Base-by-base conservation (phyloP, 2,888 invertebrate genomes). In the Drosophila emarginata region DNA sequence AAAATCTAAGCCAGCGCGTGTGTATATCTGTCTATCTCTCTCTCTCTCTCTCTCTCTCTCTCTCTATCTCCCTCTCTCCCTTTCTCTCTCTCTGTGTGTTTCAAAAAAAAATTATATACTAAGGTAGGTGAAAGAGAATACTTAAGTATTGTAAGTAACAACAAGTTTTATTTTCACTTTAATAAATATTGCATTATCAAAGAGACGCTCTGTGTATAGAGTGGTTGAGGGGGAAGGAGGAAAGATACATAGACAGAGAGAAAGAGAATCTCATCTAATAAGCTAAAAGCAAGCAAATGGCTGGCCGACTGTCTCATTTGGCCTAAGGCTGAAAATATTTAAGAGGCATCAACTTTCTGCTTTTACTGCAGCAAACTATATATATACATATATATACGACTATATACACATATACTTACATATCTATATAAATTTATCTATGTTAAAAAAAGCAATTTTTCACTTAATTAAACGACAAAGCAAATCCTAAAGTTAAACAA, bases 401-500 rank as follows among this genome's bases (percentile, higher is more conserved):
- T n/a, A 45, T 2, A 45, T 15, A 45, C 18, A 18, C 11, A 45
- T 15, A 45, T 40, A 40, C 14, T 15, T 40, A 2, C n/a, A n/a
- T 45, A 2, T 45, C 15, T 45, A 15, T 45, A 18, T 45, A 45
- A 45, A 9, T 45, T 45, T 21, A 45, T 45, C 40, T 53, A 32
- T 37, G 81, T 77, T 77, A 74, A 76, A 78, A 80, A 86, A 85
- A 80, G 71, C 74, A 82, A 86, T 88, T 88, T 81, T 80, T 87
- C 79, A 85, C 81, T 88, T 88, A 85, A 89, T 89, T 88, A 87
- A 85, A 87, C 83, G 79, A 77, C 88, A 88, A 89, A 88, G 14
- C 84, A 71, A 79, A 75, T 71, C 61, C 74, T 74, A 74, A 73
- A 66, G 61, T 61, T 67, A 39, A 63, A 64, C 76, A 73, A 72